Base-by-base conservation (phyloP, 1,140 invertebrate species). In the Bombus balteatus region DNA sequence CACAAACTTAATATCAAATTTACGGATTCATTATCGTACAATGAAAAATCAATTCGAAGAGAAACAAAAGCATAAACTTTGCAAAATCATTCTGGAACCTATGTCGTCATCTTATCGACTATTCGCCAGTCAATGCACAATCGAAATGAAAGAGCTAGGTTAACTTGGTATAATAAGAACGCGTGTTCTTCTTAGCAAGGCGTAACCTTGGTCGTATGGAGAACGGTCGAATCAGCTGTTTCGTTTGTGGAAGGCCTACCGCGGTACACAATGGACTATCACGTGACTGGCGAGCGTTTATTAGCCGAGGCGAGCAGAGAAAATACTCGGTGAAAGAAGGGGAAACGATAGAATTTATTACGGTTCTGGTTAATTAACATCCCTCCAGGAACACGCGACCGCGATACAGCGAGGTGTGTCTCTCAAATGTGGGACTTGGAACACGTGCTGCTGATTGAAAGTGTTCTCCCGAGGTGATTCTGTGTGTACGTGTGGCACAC, bases 221-320 rank as follows among this genome's bases (percentile, higher is more conserved):
- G 91, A 92, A 88, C 72, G 87, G 78, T 83, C 71, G 87, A 87
- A 92, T 90, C 89, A 92, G 91, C 89, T 91, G 91, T 89, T 89
- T 83, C 80, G 81, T 53, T 77, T 15, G 32, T 15, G 76, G 88
- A 83, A 86, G 89, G 83, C 59, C 81, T 85, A 65, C 88, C 66
- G 83, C 71, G 80, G 77, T 70, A 85, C 79, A 92, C 91, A 92
- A 92, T 92, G 83, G 88, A 32, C 83, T 84, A 62, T 90, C 91
- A 88, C 91, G 91, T 89, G 91, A 91, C 83, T 37, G 47, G 85
- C 88, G 79, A 87, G 81, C 89, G 88, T 92, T 92, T 92, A 89
- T 92, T 92, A 92, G 88, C 79, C 88, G 87, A 77, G 80, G 72
- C 47, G 72, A 57, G 65, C n/a, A 73, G 43, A 41, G 65, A 70